Conservation (phyloP, 2,888 invertebrate genomes). For the Phyllotreta striolata region DNA sequence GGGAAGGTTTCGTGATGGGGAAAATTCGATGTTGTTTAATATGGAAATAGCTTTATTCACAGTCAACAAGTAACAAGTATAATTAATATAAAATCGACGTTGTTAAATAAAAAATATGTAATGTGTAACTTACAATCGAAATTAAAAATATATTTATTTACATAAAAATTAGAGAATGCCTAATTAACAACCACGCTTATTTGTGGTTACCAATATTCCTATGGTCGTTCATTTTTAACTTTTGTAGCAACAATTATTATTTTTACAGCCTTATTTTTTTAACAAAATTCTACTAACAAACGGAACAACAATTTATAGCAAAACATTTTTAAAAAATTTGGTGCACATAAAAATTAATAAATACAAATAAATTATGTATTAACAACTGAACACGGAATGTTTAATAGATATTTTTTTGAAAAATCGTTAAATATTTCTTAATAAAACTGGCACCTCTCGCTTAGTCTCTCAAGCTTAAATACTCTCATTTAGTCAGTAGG, state of each 20-base stretch:
- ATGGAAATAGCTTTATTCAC: conserved; percentile 25
- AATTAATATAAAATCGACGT: conserved; percentile 16
- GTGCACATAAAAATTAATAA: too few relatives aligned
- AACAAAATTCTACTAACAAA: too few relatives aligned
- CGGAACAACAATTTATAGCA: too few relatives aligned
- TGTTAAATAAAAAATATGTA: conserved; percentile 18
- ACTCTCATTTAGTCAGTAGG: not conserved
- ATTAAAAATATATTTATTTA: not conserved
- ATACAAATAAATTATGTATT: not conserved
- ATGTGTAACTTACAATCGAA: not conserved
- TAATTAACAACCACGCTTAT: not conserved
- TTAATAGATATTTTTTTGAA: not conserved
- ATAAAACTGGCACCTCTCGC: conserved; percentile 16
- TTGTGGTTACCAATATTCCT: not conserved
- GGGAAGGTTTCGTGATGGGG: not conserved
- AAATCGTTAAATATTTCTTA: not conserved
- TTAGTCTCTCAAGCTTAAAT: conserved; percentile 4
- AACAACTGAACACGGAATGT: not conserved
- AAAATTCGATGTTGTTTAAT: not conserved
- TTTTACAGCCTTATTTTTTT: too few relatives aligned
- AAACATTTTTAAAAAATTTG: too few relatives aligned
- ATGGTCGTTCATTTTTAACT: not conserved
- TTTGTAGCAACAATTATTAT: too few relatives aligned
- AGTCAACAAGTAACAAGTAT: conserved; percentile 29
- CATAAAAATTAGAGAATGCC: too few relatives aligned